These are phyloP conservation scores for Dascyllus trimaculatus DNA, from an alignment of 2,113 vertebrate species.

Conservation along the genomic window DNA sequence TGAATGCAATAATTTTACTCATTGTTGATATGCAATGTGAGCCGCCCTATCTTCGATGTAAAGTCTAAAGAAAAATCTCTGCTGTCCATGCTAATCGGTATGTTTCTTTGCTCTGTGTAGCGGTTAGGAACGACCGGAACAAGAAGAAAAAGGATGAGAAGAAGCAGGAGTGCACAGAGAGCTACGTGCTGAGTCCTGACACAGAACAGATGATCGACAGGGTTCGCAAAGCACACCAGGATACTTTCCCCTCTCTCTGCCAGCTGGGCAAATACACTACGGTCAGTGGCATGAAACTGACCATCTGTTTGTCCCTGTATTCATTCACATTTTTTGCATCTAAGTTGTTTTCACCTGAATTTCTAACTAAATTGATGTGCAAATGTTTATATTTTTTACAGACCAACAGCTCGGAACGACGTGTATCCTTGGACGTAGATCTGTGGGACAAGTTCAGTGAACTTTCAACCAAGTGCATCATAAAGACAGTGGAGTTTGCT, in stretches of 20 bases:
- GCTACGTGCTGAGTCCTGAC: constrained; percentile 92
- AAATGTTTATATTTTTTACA: constrained; percentile 54
- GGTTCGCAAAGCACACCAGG: constrained; percentile 97
- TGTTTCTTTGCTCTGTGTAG: constrained; percentile 75
- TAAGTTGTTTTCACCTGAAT: not conserved
- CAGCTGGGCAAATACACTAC: constrained; percentile 99
- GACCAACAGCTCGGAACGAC: constrained; percentile 97
- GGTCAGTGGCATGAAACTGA: constrained; percentile 79
- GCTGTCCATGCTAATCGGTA: not conserved
- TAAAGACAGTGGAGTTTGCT: constrained; percentile 99
- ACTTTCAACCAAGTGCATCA: constrained; percentile 98
- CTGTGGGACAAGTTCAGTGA: constrained; percentile 99
- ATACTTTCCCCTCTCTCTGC: constrained; percentile 98
- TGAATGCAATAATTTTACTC: no score
- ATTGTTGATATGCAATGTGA: no score
- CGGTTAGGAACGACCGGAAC: constrained; percentile 97
- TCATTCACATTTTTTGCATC: not conserved
- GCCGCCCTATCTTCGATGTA: no score
- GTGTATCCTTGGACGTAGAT: constrained; percentile 95
- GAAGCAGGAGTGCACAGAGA: constrained; percentile 94
- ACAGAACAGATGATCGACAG: constrained; percentile 97
- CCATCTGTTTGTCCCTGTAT: not conserved
- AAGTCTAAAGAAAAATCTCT: not conserved
- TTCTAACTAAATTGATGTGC: not conserved
- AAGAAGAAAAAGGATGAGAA: constrained; percentile 98